Evolutionary conservation across 2,888 invertebrate genomes (phyloP), one percentile per base, ranked within the genome.

Genomic region (Luffia ferchaultella): DNA sequence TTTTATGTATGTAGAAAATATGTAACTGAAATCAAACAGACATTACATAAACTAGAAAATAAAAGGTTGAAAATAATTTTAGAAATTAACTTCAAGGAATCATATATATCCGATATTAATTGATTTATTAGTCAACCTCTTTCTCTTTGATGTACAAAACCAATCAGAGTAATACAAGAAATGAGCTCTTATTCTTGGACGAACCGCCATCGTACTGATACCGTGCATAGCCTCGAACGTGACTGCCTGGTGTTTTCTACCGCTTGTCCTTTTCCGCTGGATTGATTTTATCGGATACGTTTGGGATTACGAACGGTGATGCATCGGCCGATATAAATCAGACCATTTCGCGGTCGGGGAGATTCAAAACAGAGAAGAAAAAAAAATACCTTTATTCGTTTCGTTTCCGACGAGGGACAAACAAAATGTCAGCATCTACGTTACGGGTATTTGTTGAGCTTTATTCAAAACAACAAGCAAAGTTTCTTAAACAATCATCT

Each of bases 241-340:
- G 57, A 55, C 55, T 51, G 49, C 50, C 53, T 50, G 52, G 54
- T 54, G 53, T 57, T 54, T 57, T 55, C 50, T 53, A 51, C 54
- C 50, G 52, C 52, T 52, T 52, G 54, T 53, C 57, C 55, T 55
- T 51, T 55, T 52, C 54, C 52, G 52, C 42, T 46, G 50, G 54
- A 54, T 55, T 57, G 53, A 54, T 57, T 55, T 53, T 54, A 55
- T 57, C 55, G 50, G 50, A 48, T 52, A 50, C 44, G 47, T 44
- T 49, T 44, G 45, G 49, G 45, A 18, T 50, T 51, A 44, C 49
- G 44, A 49, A 42, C 53, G 42, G 47, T 47, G 49, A 51, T 52
- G 51, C 51, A 53, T 53, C 47, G 47, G 30, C 46, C 45, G 43
- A 52, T 17, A 45, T 15, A 16, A 45, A 53, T 48, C 42, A 53